Percentiles rank a stretch among this genome's conserved stretches.
These are phyloP conservation scores for Carassius auratus DNA, from an alignment of 2,113 vertebrate species.

Conservation along the genomic window DNA sequence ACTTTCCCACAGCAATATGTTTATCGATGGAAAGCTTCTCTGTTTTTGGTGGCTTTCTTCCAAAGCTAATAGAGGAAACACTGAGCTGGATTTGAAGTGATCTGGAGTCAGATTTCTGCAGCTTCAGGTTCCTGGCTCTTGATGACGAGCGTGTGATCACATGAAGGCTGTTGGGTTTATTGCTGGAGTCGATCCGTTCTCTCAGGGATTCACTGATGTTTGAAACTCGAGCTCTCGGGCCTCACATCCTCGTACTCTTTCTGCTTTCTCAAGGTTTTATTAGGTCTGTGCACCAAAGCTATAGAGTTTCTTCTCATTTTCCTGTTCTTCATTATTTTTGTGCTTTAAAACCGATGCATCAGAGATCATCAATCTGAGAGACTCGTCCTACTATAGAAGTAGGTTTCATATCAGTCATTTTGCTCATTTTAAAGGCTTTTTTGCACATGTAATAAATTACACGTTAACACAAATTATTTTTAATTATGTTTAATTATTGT, in stretches of 20 bases:
- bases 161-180: not conserved
- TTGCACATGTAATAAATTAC: too few relatives aligned
- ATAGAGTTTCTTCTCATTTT: not conserved
- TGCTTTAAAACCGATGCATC: not conserved
- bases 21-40: not conserved
- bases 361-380: not conserved
- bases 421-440: too few relatives aligned
- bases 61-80: not conserved
- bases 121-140: not conserved
- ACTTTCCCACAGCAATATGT: too few relatives aligned
- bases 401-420: too few relatives aligned
- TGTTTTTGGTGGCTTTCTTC: not conserved
- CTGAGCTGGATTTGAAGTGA: not conserved
- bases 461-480: too few relatives aligned
- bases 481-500: too few relatives aligned
- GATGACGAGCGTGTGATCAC: not conserved
- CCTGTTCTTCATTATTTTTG: not conserved
- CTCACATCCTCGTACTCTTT: not conserved
- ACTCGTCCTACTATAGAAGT: too few relatives aligned
- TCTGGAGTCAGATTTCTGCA: not conserved
- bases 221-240: not conserved
- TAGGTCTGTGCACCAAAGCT: not conserved
- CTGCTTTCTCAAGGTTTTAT: not conserved
- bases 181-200: conserved; percentile 3
- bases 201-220: conserved; percentile 6